Conservation (phyloP, 2,888 invertebrate genomes). For the Acrocyrtus sp. region DNA sequence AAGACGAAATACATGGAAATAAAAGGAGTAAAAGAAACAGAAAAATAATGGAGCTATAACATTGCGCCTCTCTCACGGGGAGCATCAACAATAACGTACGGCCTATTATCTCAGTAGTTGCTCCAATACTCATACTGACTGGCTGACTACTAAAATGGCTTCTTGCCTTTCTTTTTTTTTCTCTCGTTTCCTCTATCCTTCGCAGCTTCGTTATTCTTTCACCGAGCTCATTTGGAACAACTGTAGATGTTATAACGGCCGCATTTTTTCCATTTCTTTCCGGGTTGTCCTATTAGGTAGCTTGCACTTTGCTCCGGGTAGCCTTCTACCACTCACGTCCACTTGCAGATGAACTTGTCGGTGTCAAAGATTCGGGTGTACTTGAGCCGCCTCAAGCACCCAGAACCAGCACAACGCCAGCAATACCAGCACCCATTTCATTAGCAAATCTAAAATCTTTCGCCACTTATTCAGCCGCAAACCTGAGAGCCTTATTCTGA, state of each 20-base stretch:
- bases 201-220: not conserved
- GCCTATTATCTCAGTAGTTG: conserved; percentile 60
- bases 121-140: conserved; percentile 47
- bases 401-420: no score
- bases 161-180: conserved; percentile 41
- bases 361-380: conserved; percentile 40
- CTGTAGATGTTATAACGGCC: no score
- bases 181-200: not conserved
- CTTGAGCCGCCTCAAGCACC: conserved; percentile 36
- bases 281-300: no score
- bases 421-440: conserved; percentile 48
- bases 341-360: conserved; percentile 41
- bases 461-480: conserved; percentile 51
- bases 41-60: conserved; percentile 62
- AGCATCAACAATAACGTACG: conserved; percentile 62
- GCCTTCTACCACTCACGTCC: not conserved
- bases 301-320: no score
- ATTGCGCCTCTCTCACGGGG: conserved; percentile 61
- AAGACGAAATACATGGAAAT: conserved; percentile 9
- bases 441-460: conserved; percentile 48
- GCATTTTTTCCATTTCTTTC: no score
- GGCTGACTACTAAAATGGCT: conserved; percentile 37
- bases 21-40: conserved; percentile 51
- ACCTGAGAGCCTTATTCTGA: no score
- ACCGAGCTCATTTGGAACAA: not conserved